Evolutionary conservation across 2,888 invertebrate species (phyloP), one percentile per base, ranked within the genome.

Genomic region (Sylvicola cinctus): DNA sequence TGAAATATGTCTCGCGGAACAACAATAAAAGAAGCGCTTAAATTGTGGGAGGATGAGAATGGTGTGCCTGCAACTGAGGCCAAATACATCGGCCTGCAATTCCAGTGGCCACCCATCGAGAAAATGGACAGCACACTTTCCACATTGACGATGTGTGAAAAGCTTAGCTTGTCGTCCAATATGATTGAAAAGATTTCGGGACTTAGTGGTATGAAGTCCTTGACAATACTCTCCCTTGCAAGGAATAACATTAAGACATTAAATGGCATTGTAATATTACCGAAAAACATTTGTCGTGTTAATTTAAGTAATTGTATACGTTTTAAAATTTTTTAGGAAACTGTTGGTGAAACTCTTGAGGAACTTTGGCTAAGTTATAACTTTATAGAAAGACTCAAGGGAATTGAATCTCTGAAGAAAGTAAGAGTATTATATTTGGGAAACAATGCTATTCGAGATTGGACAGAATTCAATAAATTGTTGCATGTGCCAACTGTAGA

Each of bases 321-420:
- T 15, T 15, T 16, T 28, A n/a, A 12, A 33, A 11, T 28, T n/a
- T 26, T 16, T 3, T 35, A 77, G 75, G 93, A 93, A 59, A 70
- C 71, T 0, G 63, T 91, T 4, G 78, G 74, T 0, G 91, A 91
- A 12, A 80, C 83, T 1, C 53, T 95, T 23, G 85, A 90, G 51
- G 80, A 95, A 51, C 57, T 95, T 2, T 95, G 93, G 93, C 73
- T 91, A 33, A 93, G 91, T 0, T 93, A 91, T 51, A 93, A 93
- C 54, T 57, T 74, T 28, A 77, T 93, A 35, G 93, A 95, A 48
- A 91, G 90, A 56, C 61, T 88, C 28, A 91, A 90, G 60, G 90
- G 88, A 0, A 68, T 90, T 2, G 73, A 72, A 33, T 71, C 70
- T 0, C 61, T 93, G 44, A 79, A 79, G 49, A 84, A 74, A 35